phyloP scores from a whole-genome alignment of 2,797 vertebrate species.

The Parauchenoglanis ngamensis region DNA sequence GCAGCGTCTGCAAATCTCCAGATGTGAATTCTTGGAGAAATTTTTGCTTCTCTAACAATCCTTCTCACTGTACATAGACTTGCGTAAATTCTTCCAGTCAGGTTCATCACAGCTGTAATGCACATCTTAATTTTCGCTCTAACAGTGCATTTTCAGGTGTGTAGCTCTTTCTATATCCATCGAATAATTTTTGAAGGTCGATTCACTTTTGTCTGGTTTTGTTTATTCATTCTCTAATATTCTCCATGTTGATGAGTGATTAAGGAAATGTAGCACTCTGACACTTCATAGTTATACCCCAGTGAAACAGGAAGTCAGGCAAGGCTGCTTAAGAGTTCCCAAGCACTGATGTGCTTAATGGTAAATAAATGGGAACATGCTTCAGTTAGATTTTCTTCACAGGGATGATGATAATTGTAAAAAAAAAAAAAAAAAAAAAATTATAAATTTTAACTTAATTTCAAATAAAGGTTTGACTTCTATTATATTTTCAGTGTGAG shows the following conservation, averaged over 20 bases:
- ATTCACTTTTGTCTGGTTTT: not conserved
- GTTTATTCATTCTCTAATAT: not conserved
- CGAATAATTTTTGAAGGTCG: not conserved
- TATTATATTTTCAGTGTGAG: not conserved
- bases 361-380: not conserved
- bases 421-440: no score
- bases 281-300: not conserved
- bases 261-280: conserved; percentile 7
- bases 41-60: not conserved
- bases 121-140: not conserved
- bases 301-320: not conserved
- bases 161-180: not conserved
- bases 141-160: not conserved
- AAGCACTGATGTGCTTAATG: not conserved
- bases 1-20: not conserved
- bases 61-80: not conserved
- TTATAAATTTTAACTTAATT: not conserved
- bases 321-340: not conserved
- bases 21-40: not conserved
- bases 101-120: not conserved
- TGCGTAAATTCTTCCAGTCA: not conserved
- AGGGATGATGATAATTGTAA: no score
- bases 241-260: not conserved
- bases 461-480: not conserved
- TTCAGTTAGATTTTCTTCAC: not conserved